Evolutionary conservation across 2,888 invertebrate species (phyloP), one percentile per base, ranked within the genome.

Genomic region (Volucella inflata): DNA sequence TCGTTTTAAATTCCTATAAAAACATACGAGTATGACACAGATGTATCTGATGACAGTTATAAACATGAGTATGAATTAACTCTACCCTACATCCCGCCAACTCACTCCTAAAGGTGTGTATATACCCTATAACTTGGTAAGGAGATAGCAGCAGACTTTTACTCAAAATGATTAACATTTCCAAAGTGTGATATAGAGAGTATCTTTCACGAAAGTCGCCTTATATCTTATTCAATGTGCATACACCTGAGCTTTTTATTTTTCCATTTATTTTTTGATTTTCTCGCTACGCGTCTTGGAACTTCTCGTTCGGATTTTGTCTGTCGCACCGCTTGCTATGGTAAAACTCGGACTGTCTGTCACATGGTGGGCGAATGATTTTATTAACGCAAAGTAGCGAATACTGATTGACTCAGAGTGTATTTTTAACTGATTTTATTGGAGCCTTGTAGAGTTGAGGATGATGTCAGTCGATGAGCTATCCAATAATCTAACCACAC

Each of bases 401-500:
- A 60, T 51, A 55, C 38, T 62, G 50, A 74, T 83, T 83, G 83
- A 83, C 78, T 83, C 83, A 78, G 67, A 55, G 55, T 30, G 67
- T 78, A 74, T 78, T 83, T 78, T 57, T 72, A 78, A 64, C 55
- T 50, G 62, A 74, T 83, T 83, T 83, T 44, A 42, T 78, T 78
- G 62, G 62, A 83, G 57, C 38, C 68, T 78, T 60, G 72, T 78
- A 44, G 68, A 53, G 36, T n/a, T 53, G 72, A 64, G 36, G 57
- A 76, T 83, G 83, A 83, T 83, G 78, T 83, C 83, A 83, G 78
- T 55, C 62, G 72, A 74, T 83, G 72, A 78, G 51, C 57, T 67
- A 57, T 59, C 40, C 51, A 64, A 46, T 51, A 48, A 64, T 50
- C 38, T n/a, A 57, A 17, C 46, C 16, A 46, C 8, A 16, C n/a